phyloP scores from a whole-genome alignment of 35 echinoderm and acorn worm genomes.

The Heliocidaris tuberculata region DNA sequence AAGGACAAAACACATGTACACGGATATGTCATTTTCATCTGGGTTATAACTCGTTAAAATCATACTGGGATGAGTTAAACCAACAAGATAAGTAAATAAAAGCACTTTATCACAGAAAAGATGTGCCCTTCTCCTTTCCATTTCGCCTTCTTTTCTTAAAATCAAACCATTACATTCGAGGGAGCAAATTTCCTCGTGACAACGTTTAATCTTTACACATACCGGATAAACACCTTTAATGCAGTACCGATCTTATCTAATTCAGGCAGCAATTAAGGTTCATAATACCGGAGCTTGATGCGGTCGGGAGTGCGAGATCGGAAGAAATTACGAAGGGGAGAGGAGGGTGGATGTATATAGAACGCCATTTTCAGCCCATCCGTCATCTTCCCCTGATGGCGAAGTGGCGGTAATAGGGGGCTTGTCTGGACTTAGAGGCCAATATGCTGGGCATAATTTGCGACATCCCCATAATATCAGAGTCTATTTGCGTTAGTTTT shows the following conservation, averaged over 20 bases:
- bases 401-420: not conserved
- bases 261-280: not conserved
- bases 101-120: too few relatives aligned
- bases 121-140: too few relatives aligned
- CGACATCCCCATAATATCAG: not conserved
- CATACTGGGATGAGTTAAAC: too few relatives aligned
- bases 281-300: not conserved
- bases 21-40: too few relatives aligned
- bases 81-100: too few relatives aligned
- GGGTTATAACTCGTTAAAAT: too few relatives aligned
- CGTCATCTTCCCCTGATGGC: not conserved
- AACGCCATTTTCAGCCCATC: not conserved
- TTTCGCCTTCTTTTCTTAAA: too few relatives aligned
- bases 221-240: not conserved
- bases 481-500: not conserved
- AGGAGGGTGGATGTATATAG: not conserved
- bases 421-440: not conserved
- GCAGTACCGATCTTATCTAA: not conserved
- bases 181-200: too few relatives aligned
- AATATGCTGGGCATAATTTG: not conserved
- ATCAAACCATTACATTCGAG: too few relatives aligned
- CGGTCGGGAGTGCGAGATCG: not conserved
- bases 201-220: not conserved
- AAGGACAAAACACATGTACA: too few relatives aligned
- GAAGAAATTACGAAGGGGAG: not conserved